Percentiles rank a stretch among this genome's conserved stretches.
Evolutionary conservation across 2,797 vertebrate species (phyloP).

Genomic region (Tragelaphus eurycerus): DNA sequence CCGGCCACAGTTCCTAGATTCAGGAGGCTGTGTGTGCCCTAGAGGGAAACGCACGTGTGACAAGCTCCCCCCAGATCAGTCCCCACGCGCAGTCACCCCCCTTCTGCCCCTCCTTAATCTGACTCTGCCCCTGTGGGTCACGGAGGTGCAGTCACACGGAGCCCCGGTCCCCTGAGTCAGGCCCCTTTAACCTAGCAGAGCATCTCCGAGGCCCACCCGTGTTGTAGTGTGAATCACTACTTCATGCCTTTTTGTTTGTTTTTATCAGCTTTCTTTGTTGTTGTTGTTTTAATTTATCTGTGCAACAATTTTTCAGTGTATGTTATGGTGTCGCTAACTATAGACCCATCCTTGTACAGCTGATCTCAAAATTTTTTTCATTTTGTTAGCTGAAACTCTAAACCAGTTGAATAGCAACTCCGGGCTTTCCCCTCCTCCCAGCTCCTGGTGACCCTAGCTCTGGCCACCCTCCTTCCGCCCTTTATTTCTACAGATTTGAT

Average conservation of each 20-base stretch:
- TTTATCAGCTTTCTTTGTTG: neutral
- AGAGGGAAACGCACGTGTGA: neutral
- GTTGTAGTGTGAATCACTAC: rapidly evolving
- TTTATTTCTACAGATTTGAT: neutral
- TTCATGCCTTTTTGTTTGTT: neutral
- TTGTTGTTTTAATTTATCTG: neutral
- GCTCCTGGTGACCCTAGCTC: neutral
- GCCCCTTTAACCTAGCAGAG: neutral
- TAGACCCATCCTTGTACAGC: too few species aligned
- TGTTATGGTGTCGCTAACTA: too few species aligned
- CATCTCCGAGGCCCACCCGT: neutral
- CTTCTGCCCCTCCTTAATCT: too few species aligned
- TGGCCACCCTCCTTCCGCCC: neutral
- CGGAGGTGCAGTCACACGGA: neutral
- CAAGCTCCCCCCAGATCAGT: neutral
- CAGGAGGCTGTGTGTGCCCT: neutral
- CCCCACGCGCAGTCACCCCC: neutral
- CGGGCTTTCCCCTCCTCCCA: neutral
- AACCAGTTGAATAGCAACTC: neutral
- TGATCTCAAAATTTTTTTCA: too few species aligned
- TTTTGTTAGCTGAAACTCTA: neutral
- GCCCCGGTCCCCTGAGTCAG: neutral
- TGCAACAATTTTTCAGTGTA: neutral
- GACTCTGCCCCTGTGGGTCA: neutral
- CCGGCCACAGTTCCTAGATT: neutral